Evolutionary conservation across 2,797 vertebrate genomes (phyloP).

Genomic region (Gila robusta): DNA sequence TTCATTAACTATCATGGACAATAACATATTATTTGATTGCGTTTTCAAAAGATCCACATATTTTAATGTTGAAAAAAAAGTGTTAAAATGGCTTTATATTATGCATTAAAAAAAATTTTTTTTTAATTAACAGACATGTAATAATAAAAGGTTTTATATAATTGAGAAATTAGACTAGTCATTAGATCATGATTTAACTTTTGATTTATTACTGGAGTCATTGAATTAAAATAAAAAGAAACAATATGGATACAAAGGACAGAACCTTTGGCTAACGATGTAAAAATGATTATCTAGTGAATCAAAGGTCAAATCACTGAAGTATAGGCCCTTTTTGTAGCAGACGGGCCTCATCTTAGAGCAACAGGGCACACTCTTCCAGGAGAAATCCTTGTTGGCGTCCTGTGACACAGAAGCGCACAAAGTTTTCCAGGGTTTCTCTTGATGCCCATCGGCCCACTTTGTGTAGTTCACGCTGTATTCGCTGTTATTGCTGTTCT

Average conservation of each 20-base stretch:
- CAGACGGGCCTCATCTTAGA: constrained; percentile 64
- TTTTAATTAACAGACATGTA: not conserved
- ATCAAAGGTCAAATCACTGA: constrained; percentile 28
- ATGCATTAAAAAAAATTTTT: too few relatives aligned
- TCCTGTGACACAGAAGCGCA: constrained; percentile 68
- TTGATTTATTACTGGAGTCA: not conserved
- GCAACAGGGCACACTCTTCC: constrained; percentile 73
- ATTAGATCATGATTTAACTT: not conserved
- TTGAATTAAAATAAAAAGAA: not conserved
- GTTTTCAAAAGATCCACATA: not conserved
- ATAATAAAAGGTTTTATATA: not conserved
- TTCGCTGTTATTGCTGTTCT: constrained; percentile 3
- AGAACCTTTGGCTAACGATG: not conserved
- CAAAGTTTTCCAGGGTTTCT: constrained; percentile 28
- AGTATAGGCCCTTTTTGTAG: constrained; percentile 8
- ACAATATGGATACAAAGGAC: not conserved
- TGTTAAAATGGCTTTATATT: not conserved
- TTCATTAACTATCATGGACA: not conserved
- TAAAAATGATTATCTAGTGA: not conserved
- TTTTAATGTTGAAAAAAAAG: not conserved
- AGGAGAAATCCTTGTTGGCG: constrained; percentile 63
- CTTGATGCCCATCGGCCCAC: constrained; percentile 69
- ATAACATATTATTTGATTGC: not conserved
- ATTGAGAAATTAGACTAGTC: not conserved
- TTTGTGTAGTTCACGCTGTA: not conserved